phyloP scores from a whole-genome alignment of 2,113 vertebrate species.

The Pteruthius melanotis region DNA sequence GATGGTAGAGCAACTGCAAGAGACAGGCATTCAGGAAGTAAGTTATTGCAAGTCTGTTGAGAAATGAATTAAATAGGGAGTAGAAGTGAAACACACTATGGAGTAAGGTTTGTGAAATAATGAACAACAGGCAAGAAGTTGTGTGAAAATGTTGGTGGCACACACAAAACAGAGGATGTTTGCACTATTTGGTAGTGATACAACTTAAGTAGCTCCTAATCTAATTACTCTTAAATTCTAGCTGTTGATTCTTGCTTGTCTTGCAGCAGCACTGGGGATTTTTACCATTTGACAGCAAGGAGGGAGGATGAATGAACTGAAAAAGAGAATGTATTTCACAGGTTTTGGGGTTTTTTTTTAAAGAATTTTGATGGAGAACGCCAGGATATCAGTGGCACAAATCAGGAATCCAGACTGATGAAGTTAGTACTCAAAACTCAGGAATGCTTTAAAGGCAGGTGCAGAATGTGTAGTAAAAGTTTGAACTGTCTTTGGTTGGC shows the following conservation, averaged over 20 bases:
- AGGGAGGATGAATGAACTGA: not conserved
- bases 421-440: not conserved
- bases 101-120: not conserved
- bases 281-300: not conserved
- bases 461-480: not conserved
- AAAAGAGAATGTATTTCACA: not conserved
- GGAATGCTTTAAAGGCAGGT: not conserved
- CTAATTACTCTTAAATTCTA: not conserved
- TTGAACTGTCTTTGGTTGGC: not conserved
- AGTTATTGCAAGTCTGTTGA: not conserved
- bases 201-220: not conserved
- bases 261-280: not conserved
- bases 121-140: not conserved
- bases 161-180: not conserved
- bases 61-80: not conserved
- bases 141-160: not conserved
- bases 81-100: not conserved
- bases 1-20: not conserved
- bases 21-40: not conserved
- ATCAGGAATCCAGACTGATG: not conserved
- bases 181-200: not conserved
- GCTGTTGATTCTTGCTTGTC: not conserved
- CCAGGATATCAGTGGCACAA: not conserved
- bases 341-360: not conserved
- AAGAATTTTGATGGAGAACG: not conserved